Base-by-base conservation (phyloP, 2,113 vertebrate species). In the Rhea americana region DNA sequence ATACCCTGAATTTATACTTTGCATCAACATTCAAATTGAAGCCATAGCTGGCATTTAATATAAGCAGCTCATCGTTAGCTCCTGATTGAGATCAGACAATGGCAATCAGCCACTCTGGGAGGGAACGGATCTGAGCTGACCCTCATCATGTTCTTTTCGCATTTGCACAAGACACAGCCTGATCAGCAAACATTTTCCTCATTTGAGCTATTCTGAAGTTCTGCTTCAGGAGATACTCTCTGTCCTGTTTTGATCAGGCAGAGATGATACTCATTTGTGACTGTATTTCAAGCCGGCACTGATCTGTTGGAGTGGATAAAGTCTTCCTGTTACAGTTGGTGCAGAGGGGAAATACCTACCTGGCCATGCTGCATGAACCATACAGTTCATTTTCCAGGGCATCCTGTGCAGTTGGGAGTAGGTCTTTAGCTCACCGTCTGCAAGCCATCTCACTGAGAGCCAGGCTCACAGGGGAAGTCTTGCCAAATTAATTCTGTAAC, bases 401-500 rank as follows among this genome's bases (percentile, higher is more conserved):
- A 1, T 10, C 80, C 6, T 28, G 5, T 14, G 20, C 11, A 58
- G 28, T 25, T 39, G 68, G 0, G 2, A 43, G 24, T 39, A 45
- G 70, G 41, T 6, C 59, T 74, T 35, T 26, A 55, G 50, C 80
- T 62, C 11, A 13, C 35, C 13, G 26, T 56, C 21, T 50, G 35
- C 43, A 35, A 89, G 55, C 28, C 1, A 2, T n/a, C 79, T 70
- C 4, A 1, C 13, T 13, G 41, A 80, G 18, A 77, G 41, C 59
- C 63, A 71, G 75, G 19, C 53, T 74, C 3, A 0, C 85, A 55
- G 6, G 37, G 58, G 30, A 82, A 82, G 10, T 3, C 20, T 12
- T 71, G 72, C 67, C 59, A 81, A 82, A 91, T 74, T 51, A 89
- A 85, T 87, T 85, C 68, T 55, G 21, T 66, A 62, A 59, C 50